A percentile compares a stretch with the other conserved stretches of the same genome.
Conservation (phyloP, 2,888 invertebrate species). For the Mythimna pallens region DNA sequence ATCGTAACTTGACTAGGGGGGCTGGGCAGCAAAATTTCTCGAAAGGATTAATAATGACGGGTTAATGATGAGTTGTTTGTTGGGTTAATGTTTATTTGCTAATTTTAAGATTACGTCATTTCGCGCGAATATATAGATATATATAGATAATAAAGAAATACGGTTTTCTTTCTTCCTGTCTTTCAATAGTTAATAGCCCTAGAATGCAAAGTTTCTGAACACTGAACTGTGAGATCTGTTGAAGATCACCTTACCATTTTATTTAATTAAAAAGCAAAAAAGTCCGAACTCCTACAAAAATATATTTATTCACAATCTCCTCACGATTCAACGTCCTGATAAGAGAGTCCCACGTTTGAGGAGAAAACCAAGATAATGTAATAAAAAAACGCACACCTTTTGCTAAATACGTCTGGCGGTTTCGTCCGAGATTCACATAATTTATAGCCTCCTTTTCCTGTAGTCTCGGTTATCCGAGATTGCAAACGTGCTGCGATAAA, state of each 20-base stretch:
- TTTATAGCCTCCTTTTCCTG: slow-evolving; percentile 71
- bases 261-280: neutral
- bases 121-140: too few species aligned
- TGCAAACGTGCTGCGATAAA: slow-evolving; percentile 65
- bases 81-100: too few species aligned
- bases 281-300: neutral
- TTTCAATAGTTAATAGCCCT: too few species aligned
- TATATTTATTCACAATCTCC: slow-evolving; percentile 21
- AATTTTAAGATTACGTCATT: too few species aligned
- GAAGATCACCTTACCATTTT: neutral
- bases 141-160: too few species aligned
- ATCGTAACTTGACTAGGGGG: too few species aligned
- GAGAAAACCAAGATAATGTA: slow-evolving; percentile 38
- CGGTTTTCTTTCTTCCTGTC: too few species aligned
- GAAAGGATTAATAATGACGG: too few species aligned
- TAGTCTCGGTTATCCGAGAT: slow-evolving; percentile 58
- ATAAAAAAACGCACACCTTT: slow-evolving; percentile 43
- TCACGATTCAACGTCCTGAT: slow-evolving; percentile 12
- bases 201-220: neutral
- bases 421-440: slow-evolving; percentile 58
- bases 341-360: slow-evolving; percentile 1
- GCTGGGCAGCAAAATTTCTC: too few species aligned
- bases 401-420: slow-evolving; percentile 37
- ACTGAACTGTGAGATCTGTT: neutral
- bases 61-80: too few species aligned